A percentile compares a stretch with the other conserved stretches of the same genome.
phyloP scores from a whole-genome alignment of 2,888 invertebrate genomes.

The Venustoraphidia nigricollis region DNA sequence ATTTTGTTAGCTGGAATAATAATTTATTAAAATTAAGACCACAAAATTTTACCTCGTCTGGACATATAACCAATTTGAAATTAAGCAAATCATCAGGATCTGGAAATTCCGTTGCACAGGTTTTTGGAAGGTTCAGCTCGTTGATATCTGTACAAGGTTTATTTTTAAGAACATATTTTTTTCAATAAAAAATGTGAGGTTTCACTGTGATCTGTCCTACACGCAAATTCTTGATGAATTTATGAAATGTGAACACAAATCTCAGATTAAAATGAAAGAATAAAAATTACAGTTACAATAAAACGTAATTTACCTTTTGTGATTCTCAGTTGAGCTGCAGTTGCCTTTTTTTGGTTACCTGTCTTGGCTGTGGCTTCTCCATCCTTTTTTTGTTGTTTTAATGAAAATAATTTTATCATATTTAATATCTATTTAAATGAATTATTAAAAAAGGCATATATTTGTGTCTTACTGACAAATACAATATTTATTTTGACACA shows the following conservation, averaged over 20 bases:
- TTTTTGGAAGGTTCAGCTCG: slow-evolving; percentile 93
- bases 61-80: slow-evolving; percentile 91
- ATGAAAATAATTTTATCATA: slow-evolving; percentile 96
- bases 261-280: slow-evolving; percentile 2
- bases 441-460: neutral
- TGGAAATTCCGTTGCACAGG: slow-evolving; percentile 89
- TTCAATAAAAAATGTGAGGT: neutral
- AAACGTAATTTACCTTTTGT: slow-evolving; percentile 65
- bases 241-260: slow-evolving; percentile 1
- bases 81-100: slow-evolving; percentile 91
- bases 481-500: slow-evolving; percentile 3
- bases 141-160: slow-evolving; percentile 64
- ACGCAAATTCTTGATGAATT: neutral
- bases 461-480: neutral
- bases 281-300: slow-evolving; percentile 1
- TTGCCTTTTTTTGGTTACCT: slow-evolving; percentile 78
- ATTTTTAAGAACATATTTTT: slow-evolving; percentile 8
- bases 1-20: neutral
- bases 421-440: slow-evolving; percentile 17
- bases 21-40: neutral
- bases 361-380: slow-evolving; percentile 67
- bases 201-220: neutral
- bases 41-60: slow-evolving; percentile 61
- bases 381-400: slow-evolving; percentile 98
- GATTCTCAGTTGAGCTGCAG: slow-evolving; percentile 92